Evolutionary conservation across 64 coral and sea anemone genomes (phyloP).

Genomic region (Montipora capricornis): DNA sequence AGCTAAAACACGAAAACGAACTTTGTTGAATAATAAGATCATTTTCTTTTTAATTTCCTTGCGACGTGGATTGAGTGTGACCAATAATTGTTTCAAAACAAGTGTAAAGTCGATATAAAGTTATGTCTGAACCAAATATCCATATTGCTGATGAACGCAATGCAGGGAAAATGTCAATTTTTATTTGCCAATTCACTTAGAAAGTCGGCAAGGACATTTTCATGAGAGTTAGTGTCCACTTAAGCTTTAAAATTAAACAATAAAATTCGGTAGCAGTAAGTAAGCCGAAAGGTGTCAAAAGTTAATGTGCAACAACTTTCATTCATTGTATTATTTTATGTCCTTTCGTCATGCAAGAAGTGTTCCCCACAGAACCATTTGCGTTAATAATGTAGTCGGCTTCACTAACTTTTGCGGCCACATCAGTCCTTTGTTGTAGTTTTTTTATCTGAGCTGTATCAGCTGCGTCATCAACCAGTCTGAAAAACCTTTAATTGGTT

Average conservation of each 20-base stretch:
- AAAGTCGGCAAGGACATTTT: not conserved
- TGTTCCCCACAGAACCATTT: not conserved
- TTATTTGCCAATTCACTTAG: not conserved
- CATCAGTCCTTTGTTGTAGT: constrained; percentile 18
- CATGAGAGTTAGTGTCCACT: not conserved
- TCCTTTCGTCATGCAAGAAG: not conserved
- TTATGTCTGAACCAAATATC: constrained; percentile 11
- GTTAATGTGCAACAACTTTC: not conserved
- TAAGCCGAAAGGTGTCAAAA: not conserved
- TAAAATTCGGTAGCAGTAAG: not conserved
- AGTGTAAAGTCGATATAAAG: not conserved
- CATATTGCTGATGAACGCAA: constrained; percentile 24
- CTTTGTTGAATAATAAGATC: constrained; percentile 13
- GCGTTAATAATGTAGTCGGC: not conserved
- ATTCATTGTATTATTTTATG: not conserved
- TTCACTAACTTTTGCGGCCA: constrained; percentile 32
- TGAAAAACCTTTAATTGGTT: constrained; percentile 52
- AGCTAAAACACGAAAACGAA: not conserved
- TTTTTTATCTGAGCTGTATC: constrained; percentile 20
- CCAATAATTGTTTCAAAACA: constrained; percentile 27
- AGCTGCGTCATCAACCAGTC: constrained; percentile 49
- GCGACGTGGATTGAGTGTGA: constrained; percentile 29
- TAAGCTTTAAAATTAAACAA: not conserved
- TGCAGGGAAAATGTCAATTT: not conserved
- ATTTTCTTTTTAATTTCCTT: not conserved